These are phyloP conservation scores for Pangasius sanitwongsei DNA, from an alignment of 2,797 vertebrate genomes.

Conservation along the genomic window DNA sequence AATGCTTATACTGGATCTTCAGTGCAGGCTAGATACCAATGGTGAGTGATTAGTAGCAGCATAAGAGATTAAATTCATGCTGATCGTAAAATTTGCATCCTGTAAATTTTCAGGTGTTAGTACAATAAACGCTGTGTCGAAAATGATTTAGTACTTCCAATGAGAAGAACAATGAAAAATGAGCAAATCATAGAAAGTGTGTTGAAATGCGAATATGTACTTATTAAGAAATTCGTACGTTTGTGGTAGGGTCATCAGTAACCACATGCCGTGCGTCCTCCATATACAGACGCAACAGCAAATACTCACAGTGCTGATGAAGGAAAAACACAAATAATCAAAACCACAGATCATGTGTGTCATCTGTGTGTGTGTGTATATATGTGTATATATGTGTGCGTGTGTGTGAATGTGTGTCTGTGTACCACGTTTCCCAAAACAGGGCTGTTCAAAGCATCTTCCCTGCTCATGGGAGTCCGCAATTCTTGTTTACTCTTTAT, in stretches of 20 bases:
- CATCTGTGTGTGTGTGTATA: background rate
- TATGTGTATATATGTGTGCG: background rate
- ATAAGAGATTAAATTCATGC: too few species aligned
- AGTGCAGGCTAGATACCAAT: too few species aligned
- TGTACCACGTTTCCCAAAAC: conserved; percentile 57
- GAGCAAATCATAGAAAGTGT: too few species aligned
- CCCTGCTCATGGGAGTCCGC: background rate
- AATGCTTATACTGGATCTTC: too few species aligned
- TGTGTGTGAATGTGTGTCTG: background rate
- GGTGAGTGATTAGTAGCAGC: too few species aligned
- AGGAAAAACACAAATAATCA: conserved; percentile 15
- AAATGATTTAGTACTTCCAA: too few species aligned
- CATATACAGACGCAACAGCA: conserved; percentile 44
- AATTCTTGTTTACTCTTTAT: background rate
- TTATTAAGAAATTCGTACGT: conserved; percentile 16
- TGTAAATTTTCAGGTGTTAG: too few species aligned
- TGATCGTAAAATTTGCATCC: too few species aligned
- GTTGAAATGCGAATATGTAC: too few species aligned
- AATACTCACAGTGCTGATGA: conserved; percentile 26
- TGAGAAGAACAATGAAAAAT: too few species aligned
- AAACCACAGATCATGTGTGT: background rate
- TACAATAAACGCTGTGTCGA: too few species aligned
- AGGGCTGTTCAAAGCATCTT: background rate
- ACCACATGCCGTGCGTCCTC: conserved; percentile 26
- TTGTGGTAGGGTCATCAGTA: conserved; percentile 22